Evolutionary conservation across 2,113 vertebrate genomes (phyloP).

Genomic region (Onychostoma macrolepis): DNA sequence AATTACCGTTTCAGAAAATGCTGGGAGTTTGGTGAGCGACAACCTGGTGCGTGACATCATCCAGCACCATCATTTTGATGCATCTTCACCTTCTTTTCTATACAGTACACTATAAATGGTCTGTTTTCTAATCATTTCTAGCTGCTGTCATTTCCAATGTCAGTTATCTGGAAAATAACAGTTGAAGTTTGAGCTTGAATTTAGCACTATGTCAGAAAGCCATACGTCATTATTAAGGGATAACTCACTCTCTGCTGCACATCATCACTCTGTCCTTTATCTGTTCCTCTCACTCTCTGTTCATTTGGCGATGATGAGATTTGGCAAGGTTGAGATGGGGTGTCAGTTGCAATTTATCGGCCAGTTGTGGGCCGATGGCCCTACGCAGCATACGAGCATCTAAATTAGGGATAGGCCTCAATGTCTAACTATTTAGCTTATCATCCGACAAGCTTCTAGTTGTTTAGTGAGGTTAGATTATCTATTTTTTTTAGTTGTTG

Average conservation of each 20-base stretch:
- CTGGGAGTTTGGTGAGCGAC: slow-evolving; percentile 7
- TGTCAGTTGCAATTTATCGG: slow-evolving; percentile 79
- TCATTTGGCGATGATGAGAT: slow-evolving; percentile 70
- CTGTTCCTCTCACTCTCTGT: slow-evolving; percentile 65
- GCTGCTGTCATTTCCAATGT: slow-evolving; percentile 9
- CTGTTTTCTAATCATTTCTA: slow-evolving; percentile 28
- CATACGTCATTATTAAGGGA: neutral
- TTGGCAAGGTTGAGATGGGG: slow-evolving; percentile 80
- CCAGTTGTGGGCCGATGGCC: slow-evolving; percentile 67
- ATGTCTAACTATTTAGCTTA: slow-evolving; percentile 49
- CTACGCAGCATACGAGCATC: slow-evolving; percentile 63
- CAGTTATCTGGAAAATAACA: slow-evolving; percentile 21
- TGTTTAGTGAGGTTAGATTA: neutral
- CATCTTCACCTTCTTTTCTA: neutral
- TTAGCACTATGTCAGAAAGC: slow-evolving; percentile 2
- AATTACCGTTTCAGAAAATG: neutral
- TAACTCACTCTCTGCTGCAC: slow-evolving; percentile 6
- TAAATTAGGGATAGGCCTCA: slow-evolving; percentile 62
- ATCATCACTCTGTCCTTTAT: slow-evolving; percentile 28
- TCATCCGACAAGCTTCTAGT: neutral
- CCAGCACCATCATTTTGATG: neutral
- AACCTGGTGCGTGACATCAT: neutral
- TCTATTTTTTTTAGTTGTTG: neutral
- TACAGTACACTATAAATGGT: neutral
- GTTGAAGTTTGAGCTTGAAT: neutral